phyloP scores from a whole-genome alignment of 2,888 invertebrate genomes.

The Geotrupes spiniger region DNA sequence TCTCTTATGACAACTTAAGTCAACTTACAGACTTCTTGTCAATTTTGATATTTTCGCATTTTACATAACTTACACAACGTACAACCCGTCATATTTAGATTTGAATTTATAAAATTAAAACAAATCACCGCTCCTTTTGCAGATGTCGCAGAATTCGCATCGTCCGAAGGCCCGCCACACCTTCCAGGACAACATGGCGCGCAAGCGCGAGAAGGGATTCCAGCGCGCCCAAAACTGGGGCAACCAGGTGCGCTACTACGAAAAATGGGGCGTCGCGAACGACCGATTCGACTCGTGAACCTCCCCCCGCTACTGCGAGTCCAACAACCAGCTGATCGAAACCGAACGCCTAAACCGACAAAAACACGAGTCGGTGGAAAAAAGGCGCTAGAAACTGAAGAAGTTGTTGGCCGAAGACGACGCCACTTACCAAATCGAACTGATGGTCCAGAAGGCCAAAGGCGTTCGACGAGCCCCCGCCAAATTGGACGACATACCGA shows the following conservation, averaged over 20 bases:
- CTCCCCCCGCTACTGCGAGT: constrained; percentile 54
- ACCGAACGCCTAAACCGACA: constrained; percentile 43
- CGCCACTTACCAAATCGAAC: constrained; percentile 56
- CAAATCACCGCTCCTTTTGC: no score
- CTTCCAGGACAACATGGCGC: constrained; percentile 34
- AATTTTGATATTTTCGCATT: no score
- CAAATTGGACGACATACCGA: constrained; percentile 49
- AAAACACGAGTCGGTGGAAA: constrained; percentile 52
- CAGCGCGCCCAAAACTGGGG: constrained; percentile 42
- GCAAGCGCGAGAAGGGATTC: constrained; percentile 41
- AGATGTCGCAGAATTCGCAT: background rate
- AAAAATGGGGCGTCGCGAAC: constrained; percentile 41
- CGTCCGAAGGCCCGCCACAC: constrained; percentile 6
- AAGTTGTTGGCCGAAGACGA: constrained; percentile 60
- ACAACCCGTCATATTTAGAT: no score
- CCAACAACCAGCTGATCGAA: constrained; percentile 48
- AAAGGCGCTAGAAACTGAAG: constrained; percentile 59
- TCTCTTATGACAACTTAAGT: no score
- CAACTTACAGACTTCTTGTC: no score
- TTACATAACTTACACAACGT: no score
- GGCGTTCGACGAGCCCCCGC: no score
- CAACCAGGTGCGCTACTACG: constrained; percentile 43
- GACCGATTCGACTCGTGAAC: constrained; percentile 52
- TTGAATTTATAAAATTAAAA: no score
- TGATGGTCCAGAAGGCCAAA: constrained; percentile 46